phyloP scores from a whole-genome alignment of 2,797 vertebrate genomes.

The Acestrorhynchus altus region DNA sequence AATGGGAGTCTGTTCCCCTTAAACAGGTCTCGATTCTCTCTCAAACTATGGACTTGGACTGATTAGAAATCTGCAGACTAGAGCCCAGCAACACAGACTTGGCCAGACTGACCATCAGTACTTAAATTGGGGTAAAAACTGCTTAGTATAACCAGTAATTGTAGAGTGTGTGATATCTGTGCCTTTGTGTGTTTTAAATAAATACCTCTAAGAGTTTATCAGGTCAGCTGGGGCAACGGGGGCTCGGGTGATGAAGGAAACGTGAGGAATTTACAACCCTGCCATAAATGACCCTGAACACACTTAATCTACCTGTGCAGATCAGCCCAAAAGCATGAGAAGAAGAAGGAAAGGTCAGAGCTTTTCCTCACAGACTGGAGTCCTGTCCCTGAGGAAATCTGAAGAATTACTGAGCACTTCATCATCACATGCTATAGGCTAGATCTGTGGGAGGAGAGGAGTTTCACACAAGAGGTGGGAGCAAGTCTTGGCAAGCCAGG shows the following conservation, averaged over 20 bases:
- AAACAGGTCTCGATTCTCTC: too few relatives aligned
- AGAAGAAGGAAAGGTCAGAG: slow-evolving; percentile 32
- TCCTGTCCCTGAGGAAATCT: slow-evolving; percentile 46
- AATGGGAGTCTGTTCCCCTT: too few relatives aligned
- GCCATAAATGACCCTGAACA: slow-evolving; percentile 47
- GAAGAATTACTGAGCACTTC: slow-evolving; percentile 35
- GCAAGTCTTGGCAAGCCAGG: slow-evolving; percentile 69
- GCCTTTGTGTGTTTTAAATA: too few relatives aligned
- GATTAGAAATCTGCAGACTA: too few relatives aligned
- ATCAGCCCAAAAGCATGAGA: slow-evolving; percentile 3
- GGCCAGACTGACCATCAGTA: too few relatives aligned
- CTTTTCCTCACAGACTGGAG: slow-evolving; percentile 40
- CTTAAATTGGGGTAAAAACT: too few relatives aligned
- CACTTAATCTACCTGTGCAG: slow-evolving; percentile 37
- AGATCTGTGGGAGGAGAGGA: slow-evolving; percentile 36
- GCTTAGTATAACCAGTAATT: too few relatives aligned
- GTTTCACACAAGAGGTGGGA: slow-evolving; percentile 21
- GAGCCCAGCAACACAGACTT: too few relatives aligned
- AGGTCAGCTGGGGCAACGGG: not conserved
- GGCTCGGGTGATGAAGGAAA: slow-evolving; percentile 13
- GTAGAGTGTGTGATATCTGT: too few relatives aligned
- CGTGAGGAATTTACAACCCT: slow-evolving; percentile 47
- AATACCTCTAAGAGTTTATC: too few relatives aligned
- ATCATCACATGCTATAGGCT: slow-evolving; percentile 45
- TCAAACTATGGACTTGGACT: too few relatives aligned